Base-by-base conservation (phyloP, 2,797 vertebrate species). In the Diplodus puntazzo region DNA sequence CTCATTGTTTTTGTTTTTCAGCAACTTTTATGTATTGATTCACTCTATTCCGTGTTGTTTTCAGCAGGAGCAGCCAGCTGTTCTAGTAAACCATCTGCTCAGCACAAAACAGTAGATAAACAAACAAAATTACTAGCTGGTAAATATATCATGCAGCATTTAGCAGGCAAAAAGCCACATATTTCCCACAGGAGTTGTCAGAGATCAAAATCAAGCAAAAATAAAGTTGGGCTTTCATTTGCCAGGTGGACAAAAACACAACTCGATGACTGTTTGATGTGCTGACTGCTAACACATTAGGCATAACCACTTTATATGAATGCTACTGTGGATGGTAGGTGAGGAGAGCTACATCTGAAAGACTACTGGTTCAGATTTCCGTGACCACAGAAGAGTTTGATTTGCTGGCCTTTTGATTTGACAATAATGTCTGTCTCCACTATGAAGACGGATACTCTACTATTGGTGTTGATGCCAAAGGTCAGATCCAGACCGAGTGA, bases 381-480 rank as follows among this genome's bases (percentile, higher is more conserved):
- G n/a, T 27, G 39, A 21, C 9, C 16, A 20, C 7, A 42, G 49
- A 21, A 16, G 21, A 64, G 25, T 34, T 34, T 34, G 30, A 34
- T 34, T 12, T 43, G 0, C 60, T 59, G 55, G n/a, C 0, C 25
- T 0, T 57, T 67, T 75, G 67, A 49, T 66, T 71, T 46, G 23
- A 66, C 42, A 43, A 1, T 21, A 48, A 60, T 65, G 23, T 57
- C 60, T 20, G 6, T 71, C 39, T 69, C 62, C 18, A 12, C 25
- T 45, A 0, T 50, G 6, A 14, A 52, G 42, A 54, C 18, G 0
- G 55, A 65, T 1, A 43, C 5, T 55, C 30, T 77, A 30, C 52
- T 66, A 14, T 43, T 50, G 14, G 21, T 63, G 58, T 60, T 81
- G n/a, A 80, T 72, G 61, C 9, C 5, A 62, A 50, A 75, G 73